These are phyloP conservation scores for Drosophila gaucha DNA, from an alignment of 2,888 invertebrate genomes.

Conservation along the genomic window DNA sequence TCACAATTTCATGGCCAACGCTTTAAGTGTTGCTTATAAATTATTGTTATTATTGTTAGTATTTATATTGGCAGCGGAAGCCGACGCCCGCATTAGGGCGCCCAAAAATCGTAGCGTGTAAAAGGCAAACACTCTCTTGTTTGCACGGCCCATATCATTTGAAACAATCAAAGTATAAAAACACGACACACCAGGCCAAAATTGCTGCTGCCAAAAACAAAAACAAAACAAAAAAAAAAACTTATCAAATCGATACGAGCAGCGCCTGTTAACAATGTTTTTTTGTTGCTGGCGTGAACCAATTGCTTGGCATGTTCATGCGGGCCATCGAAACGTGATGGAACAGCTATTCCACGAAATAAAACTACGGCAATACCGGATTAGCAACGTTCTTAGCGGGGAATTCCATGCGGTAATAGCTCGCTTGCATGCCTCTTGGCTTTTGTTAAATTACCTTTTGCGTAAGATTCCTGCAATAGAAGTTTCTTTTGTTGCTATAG, in stretches of 20 bases:
- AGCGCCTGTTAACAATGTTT: conserved; percentile 41
- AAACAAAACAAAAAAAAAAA: background rate
- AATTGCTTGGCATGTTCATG: conserved; percentile 39
- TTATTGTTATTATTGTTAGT: conserved; percentile 34
- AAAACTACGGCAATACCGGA: conserved; percentile 9
- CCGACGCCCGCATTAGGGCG: conserved; percentile 50
- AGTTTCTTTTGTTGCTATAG: too few relatives aligned
- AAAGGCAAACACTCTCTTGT: conserved; percentile 47
- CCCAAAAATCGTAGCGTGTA: conserved; percentile 37
- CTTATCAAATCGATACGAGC: conserved; percentile 66
- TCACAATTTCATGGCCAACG: conserved; percentile 64
- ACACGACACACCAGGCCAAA: conserved; percentile 24
- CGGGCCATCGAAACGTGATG: conserved; percentile 40
- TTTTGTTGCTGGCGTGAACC: conserved; percentile 27
- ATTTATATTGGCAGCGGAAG: conserved; percentile 51
- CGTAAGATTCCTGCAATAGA: background rate
- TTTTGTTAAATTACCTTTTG: conserved; percentile 11
- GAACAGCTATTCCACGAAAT: conserved; percentile 8
- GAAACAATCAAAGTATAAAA: conserved; percentile 54
- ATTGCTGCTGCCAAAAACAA: conserved; percentile 36
- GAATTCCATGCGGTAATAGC: conserved; percentile 20
- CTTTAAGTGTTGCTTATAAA: conserved; percentile 45
- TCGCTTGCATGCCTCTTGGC: background rate
- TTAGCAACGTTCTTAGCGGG: conserved; percentile 24
- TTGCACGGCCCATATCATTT: conserved; percentile 41